Conservation (phyloP, 2,797 vertebrate genomes). For the Epinephelus coioides region DNA sequence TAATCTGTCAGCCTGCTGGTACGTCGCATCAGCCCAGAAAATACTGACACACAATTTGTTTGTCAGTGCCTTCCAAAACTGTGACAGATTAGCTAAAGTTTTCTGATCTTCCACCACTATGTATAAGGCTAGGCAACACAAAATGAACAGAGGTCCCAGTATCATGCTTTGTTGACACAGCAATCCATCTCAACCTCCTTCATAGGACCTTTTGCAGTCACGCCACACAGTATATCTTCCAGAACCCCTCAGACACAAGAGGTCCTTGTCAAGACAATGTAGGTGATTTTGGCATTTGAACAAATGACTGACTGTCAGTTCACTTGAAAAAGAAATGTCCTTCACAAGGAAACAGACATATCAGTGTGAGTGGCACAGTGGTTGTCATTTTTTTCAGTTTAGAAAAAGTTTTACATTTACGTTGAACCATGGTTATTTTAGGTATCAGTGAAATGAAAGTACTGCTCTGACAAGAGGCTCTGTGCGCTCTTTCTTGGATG, state of each 20-base stretch:
- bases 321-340: too few species aligned
- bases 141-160: background rate
- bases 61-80: too few species aligned
- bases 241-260: background rate
- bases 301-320: too few species aligned
- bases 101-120: background rate
- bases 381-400: background rate
- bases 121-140: background rate
- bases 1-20: background rate
- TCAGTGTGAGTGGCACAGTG: background rate
- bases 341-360: too few species aligned
- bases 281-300: background rate
- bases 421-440: too few species aligned
- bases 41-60: too few species aligned
- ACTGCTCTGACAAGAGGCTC: too few species aligned
- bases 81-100: too few species aligned
- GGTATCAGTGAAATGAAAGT: too few species aligned
- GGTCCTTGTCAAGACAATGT: conserved; percentile 2
- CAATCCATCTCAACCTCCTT: background rate
- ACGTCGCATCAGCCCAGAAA: too few species aligned
- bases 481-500: too few species aligned
- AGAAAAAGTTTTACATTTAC: too few species aligned
- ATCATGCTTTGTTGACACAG: background rate
- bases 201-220: background rate
- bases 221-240: background rate